Percentiles rank a stretch among this genome's conserved stretches.
Conservation (phyloP, 2,888 invertebrate genomes). For the Troides oblongomaculatus region DNA sequence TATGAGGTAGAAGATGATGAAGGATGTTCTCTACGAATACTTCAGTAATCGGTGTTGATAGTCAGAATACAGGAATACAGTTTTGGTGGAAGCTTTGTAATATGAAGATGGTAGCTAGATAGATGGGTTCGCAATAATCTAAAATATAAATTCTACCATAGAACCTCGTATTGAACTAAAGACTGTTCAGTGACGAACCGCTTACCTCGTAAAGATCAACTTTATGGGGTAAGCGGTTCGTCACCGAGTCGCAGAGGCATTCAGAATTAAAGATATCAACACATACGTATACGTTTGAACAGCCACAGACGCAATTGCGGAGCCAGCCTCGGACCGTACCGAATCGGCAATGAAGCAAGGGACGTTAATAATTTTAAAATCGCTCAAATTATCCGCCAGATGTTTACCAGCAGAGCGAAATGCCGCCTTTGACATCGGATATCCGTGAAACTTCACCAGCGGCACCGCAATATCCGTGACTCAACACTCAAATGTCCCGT, state of each 20-base stretch:
- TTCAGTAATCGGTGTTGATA: no score
- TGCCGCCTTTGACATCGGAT: slow-evolving; percentile 60
- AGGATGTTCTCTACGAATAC: no score
- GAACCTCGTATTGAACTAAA: no score
- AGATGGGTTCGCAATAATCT: no score
- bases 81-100: no score
- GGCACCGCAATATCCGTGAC: slow-evolving; percentile 22
- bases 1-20: no score
- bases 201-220: no score
- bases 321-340: slow-evolving; percentile 15
- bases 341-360: slow-evolving; percentile 26
- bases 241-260: not conserved
- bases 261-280: not conserved
- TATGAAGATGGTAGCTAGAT: no score
- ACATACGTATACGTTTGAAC: not conserved
- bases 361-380: slow-evolving; percentile 58
- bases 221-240: no score
- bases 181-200: no score
- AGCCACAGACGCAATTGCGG: slow-evolving; percentile 4
- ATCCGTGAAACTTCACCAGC: slow-evolving; percentile 42
- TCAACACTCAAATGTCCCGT: not conserved
- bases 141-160: no score
- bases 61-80: no score
- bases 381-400: slow-evolving; percentile 65
- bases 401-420: slow-evolving; percentile 41